These are phyloP conservation scores for silkworm (Bombyx mori) DNA, from an alignment of 1,140 invertebrate genomes.

Conservation along the genomic window DNA sequence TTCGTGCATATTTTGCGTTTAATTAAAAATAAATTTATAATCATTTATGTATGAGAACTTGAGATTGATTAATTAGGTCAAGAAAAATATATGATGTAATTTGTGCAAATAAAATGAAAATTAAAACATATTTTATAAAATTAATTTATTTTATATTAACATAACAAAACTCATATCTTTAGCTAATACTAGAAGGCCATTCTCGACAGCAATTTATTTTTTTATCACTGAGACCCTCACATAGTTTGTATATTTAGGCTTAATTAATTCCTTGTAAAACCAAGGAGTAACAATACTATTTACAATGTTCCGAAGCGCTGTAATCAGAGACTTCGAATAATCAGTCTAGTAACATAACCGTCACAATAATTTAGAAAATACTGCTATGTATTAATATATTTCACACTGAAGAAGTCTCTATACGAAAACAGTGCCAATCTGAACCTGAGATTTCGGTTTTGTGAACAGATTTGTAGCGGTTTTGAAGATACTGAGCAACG, in stretches of 20 bases:
- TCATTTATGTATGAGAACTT: no score
- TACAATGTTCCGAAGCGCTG: conserved; percentile 52
- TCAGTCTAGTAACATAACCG: conserved; percentile 65
- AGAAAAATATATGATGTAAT: no score
- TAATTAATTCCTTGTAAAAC: conserved; percentile 64
- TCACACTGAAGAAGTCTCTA: conserved; percentile 20
- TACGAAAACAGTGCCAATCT: conserved; percentile 51
- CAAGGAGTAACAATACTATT: conserved; percentile 59
- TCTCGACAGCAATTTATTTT: conserved; percentile 46
- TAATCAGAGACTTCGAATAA: conserved; percentile 39
- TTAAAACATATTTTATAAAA: conserved; percentile 27
- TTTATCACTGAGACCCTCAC: conserved; percentile 46
- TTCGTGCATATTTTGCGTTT: no score
- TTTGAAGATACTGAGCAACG: conserved; percentile 54
- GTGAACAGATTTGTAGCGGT: conserved; percentile 54
- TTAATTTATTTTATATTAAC: conserved; percentile 40
- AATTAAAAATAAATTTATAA: no score
- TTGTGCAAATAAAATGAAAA: no score
- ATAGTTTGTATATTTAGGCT: conserved; percentile 24
- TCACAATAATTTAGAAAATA: conserved; percentile 62
- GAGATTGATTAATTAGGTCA: no score
- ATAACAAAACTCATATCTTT: conserved; percentile 42
- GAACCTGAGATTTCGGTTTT: conserved; percentile 49
- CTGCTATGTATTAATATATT: conserved; percentile 34
- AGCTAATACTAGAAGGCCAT: conserved; percentile 61